Base-by-base conservation (phyloP, 2,113 vertebrate species). In the Ornithorhynchus anatinus region DNA sequence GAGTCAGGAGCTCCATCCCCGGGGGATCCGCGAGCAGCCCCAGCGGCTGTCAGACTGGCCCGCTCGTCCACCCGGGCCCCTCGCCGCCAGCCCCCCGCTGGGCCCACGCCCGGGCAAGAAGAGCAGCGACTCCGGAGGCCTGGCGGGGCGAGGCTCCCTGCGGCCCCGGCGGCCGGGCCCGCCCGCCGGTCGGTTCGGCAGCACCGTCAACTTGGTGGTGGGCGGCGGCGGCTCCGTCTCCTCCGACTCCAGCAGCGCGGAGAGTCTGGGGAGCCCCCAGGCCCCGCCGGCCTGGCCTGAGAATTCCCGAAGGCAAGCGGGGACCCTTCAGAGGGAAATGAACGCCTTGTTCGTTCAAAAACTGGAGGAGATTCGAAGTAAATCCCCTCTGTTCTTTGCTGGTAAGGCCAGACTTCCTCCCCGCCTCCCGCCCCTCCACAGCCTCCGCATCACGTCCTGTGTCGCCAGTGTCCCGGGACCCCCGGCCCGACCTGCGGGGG, bases 301-400 rank as follows among this genome's bases (percentile, higher is more conserved):
- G 89, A 88, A 85, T 64, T 87, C 90, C 72, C 91, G 82, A 84
- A 94, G 94, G 81, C 96, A 94, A 33, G 93, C 85, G 16, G 97
- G 98, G 83, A 97, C 96, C 64, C 93, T 97, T 48, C 97, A 98
- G 92, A 91, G 96, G 40, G 98, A 99, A 94, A 97, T 98, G 96
- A 98, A 96, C 8, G 94, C 96, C 82, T 93, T 99, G 87, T 98
- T 97, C 75, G 84, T 94, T 76, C 96, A 96, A 94, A 99, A 98
- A 91, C 91, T 99, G 96, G 96, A 99, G 80, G 97, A 98, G 92
- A 93, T 98, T 86, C 96, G 94, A 88, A 96, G 95, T 91, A 95
- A 96, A 84, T 96, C 96, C 79, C 96, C 97, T 82, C 91, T 98
- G 90, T 95, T 98, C 91, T 96, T 96, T 79, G 73, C 94, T 43